Percentiles rank a stretch among this genome's conserved stretches.
Evolutionary conservation across 2,113 vertebrate genomes (phyloP).

Genomic region (Corvus moneduloides): DNA sequence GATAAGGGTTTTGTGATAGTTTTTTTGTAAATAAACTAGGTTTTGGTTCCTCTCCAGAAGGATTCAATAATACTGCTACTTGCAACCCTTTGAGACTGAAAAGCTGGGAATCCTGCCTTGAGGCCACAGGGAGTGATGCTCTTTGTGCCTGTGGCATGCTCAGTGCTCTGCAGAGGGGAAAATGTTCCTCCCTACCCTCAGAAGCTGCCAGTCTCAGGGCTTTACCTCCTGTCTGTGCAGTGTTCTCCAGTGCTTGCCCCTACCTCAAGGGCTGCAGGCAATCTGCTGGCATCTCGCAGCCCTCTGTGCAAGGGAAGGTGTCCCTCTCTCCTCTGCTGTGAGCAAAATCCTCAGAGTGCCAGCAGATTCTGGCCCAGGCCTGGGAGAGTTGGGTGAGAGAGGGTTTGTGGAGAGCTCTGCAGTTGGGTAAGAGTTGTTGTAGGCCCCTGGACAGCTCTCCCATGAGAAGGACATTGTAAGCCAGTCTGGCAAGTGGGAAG

Average conservation of each 20-base stretch:
- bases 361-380: not conserved
- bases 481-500: not conserved
- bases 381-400: not conserved
- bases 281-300: not conserved
- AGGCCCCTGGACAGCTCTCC: not conserved
- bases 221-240: not conserved
- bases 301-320: not conserved
- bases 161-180: not conserved
- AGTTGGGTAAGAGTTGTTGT: not conserved
- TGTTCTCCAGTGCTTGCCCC: not conserved
- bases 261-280: not conserved
- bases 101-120: not conserved
- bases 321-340: not conserved
- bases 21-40: slow-evolving; percentile 27
- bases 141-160: not conserved
- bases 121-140: accelerated
- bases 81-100: not conserved
- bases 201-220: not conserved
- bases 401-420: not conserved
- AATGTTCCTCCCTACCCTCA: not conserved
- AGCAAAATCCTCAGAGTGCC: not conserved
- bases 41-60: not conserved
- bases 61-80: not conserved
- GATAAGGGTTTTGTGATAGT: slow-evolving; percentile 26
- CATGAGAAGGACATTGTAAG: not conserved